Base-by-base conservation (phyloP, 2,888 invertebrate genomes). In the Platycheirus rosarum region DNA sequence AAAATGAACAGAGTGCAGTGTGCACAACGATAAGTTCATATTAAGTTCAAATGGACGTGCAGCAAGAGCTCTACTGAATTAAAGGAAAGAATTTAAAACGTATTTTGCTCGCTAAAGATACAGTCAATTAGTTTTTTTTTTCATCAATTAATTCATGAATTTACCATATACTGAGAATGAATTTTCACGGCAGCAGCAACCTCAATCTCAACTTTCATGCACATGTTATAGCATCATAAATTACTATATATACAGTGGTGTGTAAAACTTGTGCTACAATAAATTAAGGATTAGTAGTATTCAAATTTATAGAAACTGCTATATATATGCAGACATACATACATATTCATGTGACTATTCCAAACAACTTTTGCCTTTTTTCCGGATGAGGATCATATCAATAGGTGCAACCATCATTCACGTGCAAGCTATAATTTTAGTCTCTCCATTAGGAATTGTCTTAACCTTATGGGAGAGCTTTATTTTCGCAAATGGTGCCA, bases 111-210 rank as follows among this genome's bases (percentile, higher is more conserved):
- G 1, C 29, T 32, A 32, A 8, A 32, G 29, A 32, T 35, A 35
- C 8, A 20, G 2, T 16, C 53, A 53, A 53, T 20, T 35, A 35
- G 7, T n/a, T 53, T 4, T 20, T 20, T 29, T 9, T 51, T 49
- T 42, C 49, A 63, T 65, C 65, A 68, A 75, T 62, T 75, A 75
- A 53, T 53, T 46, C 35, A 55, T 62, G 46, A 69, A 46, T 62
- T 76, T 44, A 62, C 44, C 44, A 32, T 49, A 37, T 16, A 48
- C 32, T 57, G 57, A 32, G 35, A 68, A 60, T 69, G 37, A 35
- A 60, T 53, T 68, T 46, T 18, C 48, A 46, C 14, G 46, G 23
- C 29, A 32, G 29, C 8, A 7, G 29, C 3, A 8, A 32, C 29
- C 8, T 23, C 23, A 23, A 23, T 23, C 23, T 4, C 3, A 23